A percentile compares a stretch with the other conserved stretches of the same genome.
Evolutionary conservation across 2,797 vertebrate genomes (phyloP).

Genomic region (Mus caroli): DNA sequence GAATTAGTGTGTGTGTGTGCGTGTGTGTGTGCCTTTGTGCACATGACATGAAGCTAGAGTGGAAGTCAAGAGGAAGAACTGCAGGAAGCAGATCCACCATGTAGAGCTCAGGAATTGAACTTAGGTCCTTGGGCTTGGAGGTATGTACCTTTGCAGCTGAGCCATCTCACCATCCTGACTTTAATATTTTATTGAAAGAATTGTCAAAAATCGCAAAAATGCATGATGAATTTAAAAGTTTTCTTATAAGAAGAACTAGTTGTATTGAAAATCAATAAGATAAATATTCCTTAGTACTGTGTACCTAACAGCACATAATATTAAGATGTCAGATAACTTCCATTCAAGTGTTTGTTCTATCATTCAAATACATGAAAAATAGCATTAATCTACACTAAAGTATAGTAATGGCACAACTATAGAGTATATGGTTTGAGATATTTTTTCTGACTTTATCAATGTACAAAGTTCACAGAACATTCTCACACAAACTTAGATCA

Average conservation of each 20-base stretch:
- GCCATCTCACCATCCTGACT: not conserved
- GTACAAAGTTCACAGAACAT: not conserved
- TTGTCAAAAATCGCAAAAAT: not conserved
- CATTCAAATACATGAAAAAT: not conserved
- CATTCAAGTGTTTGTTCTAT: not conserved
- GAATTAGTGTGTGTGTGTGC: not conserved
- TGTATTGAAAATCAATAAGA: not conserved
- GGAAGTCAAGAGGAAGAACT: not conserved
- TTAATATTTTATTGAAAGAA: not conserved
- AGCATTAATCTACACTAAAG: rapidly evolving
- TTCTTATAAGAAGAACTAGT: constrained; percentile 24
- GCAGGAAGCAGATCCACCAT: too few relatives aligned
- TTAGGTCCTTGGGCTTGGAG: not conserved
- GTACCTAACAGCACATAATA: not conserved
- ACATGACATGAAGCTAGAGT: not conserved
- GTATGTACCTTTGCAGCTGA: not conserved
- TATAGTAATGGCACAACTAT: not conserved
- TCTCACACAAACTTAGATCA: too few relatives aligned
- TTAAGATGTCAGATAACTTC: not conserved
- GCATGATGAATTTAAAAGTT: not conserved
- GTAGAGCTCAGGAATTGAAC: not conserved
- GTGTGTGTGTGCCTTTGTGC: not conserved
- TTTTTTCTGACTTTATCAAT: not conserved
- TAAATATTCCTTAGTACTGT: not conserved
- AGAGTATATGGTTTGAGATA: not conserved